These are phyloP conservation scores for Melanerpes formicivorus DNA, from an alignment of 2,113 vertebrate species.

Conservation along the genomic window DNA sequence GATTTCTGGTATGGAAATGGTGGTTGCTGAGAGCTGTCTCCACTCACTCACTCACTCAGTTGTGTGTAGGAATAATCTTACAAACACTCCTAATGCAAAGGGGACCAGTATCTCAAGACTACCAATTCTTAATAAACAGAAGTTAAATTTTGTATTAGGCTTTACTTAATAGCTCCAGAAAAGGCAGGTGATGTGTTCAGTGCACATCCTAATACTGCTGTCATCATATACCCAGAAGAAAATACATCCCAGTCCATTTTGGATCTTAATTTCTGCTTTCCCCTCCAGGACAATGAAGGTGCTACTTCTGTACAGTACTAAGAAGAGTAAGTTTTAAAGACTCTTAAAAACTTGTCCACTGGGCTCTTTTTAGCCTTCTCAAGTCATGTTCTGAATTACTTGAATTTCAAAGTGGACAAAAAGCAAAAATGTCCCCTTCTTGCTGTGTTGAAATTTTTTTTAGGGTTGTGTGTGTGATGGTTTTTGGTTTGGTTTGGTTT, in stretches of 20 bases:
- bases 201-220: neutral
- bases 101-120: neutral
- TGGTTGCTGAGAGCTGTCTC: neutral
- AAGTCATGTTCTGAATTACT: neutral
- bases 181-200: neutral
- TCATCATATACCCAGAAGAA: fast-evolving
- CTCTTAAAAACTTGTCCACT: neutral
- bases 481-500: neutral
- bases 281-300: neutral
- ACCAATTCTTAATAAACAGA: neutral
- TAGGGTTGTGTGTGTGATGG: neutral
- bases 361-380: neutral
- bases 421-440: neutral
- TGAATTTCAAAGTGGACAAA: neutral
- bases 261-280: neutral
- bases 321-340: neutral
- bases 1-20: neutral
- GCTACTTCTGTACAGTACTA: neutral
- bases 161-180: neutral
- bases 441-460: neutral
- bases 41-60: neutral
- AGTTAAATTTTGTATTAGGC: neutral
- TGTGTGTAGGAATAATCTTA: neutral
- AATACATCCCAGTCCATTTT: neutral
- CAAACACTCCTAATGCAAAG: neutral